A percentile compares a stretch with the other conserved stretches of the same genome.
phyloP scores from a whole-genome alignment of 2,888 invertebrate species.

The Stenoptilia bipunctidactyla region DNA sequence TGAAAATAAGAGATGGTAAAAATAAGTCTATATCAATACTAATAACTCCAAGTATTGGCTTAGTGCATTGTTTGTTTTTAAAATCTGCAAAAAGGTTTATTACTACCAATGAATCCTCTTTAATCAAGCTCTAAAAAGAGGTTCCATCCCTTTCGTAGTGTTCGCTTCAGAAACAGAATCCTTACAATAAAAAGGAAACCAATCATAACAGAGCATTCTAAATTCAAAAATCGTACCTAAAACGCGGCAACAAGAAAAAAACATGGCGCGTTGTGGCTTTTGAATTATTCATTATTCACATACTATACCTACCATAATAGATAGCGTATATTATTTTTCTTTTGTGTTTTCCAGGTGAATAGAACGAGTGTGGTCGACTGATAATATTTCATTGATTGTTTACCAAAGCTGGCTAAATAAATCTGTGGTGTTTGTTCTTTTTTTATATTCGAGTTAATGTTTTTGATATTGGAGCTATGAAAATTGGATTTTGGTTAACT shows the following conservation, averaged over 20 bases:
- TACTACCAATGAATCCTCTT: too few species aligned
- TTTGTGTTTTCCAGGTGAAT: constrained; percentile 31
- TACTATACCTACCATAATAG: background rate
- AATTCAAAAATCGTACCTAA: constrained; percentile 18
- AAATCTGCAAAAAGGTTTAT: too few species aligned
- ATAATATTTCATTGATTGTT: constrained; percentile 67
- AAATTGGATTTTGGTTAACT: too few species aligned
- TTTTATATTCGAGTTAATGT: background rate
- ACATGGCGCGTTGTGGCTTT: constrained; percentile 25
- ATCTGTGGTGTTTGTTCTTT: constrained; percentile 4
- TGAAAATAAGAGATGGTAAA: too few species aligned
- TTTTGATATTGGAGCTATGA: too few species aligned
- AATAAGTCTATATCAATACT: too few species aligned
- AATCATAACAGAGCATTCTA: constrained; percentile 17
- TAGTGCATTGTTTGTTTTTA: too few species aligned
- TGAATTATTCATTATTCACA: constrained; percentile 53
- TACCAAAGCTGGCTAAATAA: constrained; percentile 34
- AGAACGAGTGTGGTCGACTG: constrained; percentile 44
- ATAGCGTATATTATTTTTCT: constrained; percentile 47
- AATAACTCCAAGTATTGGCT: too few species aligned
- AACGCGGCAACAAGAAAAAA: constrained; percentile 29
- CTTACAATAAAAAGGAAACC: constrained; percentile 12
- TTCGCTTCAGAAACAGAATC: too few species aligned
- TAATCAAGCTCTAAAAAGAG: too few species aligned
- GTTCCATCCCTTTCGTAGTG: too few species aligned